Conservation (phyloP, 1,140 invertebrate species). For the Sarcophaga peregrina region DNA sequence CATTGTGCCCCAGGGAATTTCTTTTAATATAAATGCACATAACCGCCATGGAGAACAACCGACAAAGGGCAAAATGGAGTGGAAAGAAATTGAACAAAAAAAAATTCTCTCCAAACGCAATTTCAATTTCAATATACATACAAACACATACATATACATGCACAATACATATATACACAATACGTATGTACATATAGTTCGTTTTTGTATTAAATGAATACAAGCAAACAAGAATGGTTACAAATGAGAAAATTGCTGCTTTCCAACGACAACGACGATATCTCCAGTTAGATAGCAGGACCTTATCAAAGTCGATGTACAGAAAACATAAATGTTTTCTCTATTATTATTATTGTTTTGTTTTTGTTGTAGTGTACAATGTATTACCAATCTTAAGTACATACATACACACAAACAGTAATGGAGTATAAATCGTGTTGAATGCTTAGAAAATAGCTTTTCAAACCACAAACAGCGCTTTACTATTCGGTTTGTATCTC, state of each 20-base stretch:
- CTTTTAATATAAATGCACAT: not conserved
- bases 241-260: not conserved
- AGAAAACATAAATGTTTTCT: constrained; percentile 25
- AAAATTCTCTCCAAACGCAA: constrained; percentile 31
- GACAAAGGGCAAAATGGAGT: not conserved
- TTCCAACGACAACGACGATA: not conserved
- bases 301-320: not conserved
- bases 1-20: constrained; percentile 30
- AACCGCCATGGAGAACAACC: not conserved
- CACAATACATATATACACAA: too few relatives aligned
- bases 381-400: not conserved
- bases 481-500: not conserved
- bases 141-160: too few relatives aligned
- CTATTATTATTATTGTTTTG: constrained; percentile 16
- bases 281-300: not conserved
- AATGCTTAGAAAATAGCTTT: constrained; percentile 13
- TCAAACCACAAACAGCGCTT: not conserved
- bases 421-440: not conserved
- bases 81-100: not conserved
- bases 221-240: not conserved
- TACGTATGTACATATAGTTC: too few relatives aligned
- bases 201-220: constrained; percentile 24
- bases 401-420: not conserved
- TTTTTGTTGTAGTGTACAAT: not conserved
- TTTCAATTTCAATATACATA: not conserved